Percentiles rank a stretch among this genome's conserved stretches.
Evolutionary conservation across 2,888 invertebrate genomes (phyloP).

Genomic region (Neoaliturus tenellus): DNA sequence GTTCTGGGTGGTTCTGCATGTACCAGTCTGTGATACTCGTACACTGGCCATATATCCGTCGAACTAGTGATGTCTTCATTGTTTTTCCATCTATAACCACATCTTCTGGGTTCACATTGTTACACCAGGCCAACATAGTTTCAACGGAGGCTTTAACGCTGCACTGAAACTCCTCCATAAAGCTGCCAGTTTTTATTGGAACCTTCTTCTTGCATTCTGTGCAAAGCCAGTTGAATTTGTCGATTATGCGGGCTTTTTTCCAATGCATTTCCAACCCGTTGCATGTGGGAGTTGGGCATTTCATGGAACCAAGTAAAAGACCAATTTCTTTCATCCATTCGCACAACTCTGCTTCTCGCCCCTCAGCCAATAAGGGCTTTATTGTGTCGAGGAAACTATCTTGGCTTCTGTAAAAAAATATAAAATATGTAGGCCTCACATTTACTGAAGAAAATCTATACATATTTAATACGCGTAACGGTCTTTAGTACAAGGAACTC

Average conservation of each 20-base stretch:
- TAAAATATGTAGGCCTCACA: neutral
- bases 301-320: slow-evolving; percentile 72
- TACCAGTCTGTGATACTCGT: slow-evolving; percentile 74
- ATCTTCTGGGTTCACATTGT: slow-evolving; percentile 68
- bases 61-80: slow-evolving; percentile 70
- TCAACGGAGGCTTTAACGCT: slow-evolving; percentile 78
- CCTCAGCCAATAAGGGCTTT: slow-evolving; percentile 73
- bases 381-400: slow-evolving; percentile 74
- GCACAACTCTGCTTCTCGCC: slow-evolving; percentile 75
- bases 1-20: slow-evolving; percentile 73
- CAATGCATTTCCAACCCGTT: slow-evolving; percentile 72
- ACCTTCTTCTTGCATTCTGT: slow-evolving; percentile 72
- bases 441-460: too few species aligned
- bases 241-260: slow-evolving; percentile 74
- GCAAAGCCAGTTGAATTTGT: slow-evolving; percentile 75
- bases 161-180: slow-evolving; percentile 79
- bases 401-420: slow-evolving; percentile 69
- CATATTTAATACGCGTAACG: too few species aligned
- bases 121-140: slow-evolving; percentile 80
- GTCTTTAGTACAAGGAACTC: too few species aligned
- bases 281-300: slow-evolving; percentile 72
- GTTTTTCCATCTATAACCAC: slow-evolving; percentile 58
- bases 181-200: slow-evolving; percentile 75
- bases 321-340: slow-evolving; percentile 75
- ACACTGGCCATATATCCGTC: slow-evolving; percentile 77